Conservation (phyloP, 2,888 invertebrate species). For the Adineta ricciae region DNA sequence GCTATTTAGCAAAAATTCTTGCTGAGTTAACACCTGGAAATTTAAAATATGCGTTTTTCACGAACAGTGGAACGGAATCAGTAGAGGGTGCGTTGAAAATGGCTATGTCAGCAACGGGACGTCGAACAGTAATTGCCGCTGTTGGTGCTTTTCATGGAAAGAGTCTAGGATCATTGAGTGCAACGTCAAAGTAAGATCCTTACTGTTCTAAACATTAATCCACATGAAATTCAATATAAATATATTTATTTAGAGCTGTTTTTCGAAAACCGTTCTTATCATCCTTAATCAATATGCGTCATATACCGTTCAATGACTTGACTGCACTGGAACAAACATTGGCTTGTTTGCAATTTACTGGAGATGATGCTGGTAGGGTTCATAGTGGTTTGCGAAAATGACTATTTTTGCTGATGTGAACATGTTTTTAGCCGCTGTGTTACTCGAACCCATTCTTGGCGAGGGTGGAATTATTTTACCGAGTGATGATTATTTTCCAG, state of each 20-base stretch:
- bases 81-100: slow-evolving; percentile 16
- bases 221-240: not conserved
- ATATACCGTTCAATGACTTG: slow-evolving; percentile 19
- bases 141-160: not conserved
- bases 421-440: slow-evolving; percentile 18
- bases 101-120: not conserved
- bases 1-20: not conserved
- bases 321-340: not conserved
- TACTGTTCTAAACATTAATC: no score
- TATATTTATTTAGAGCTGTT: not conserved
- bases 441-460: slow-evolving; percentile 4
- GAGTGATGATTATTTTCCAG: slow-evolving; percentile 17
- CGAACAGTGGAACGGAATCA: slow-evolving; percentile 11
- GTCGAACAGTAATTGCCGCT: not conserved
- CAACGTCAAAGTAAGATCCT: slow-evolving; percentile 1
- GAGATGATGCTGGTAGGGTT: slow-evolving; percentile 18
- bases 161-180: not conserved
- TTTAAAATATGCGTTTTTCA: slow-evolving; percentile 17
- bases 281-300: not conserved
- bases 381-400: no score
- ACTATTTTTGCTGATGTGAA: no score
- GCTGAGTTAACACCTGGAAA: not conserved
- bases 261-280: slow-evolving; percentile 14
- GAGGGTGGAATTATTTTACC: slow-evolving; percentile 14
- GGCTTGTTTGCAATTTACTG: not conserved